A percentile compares a stretch with the other conserved stretches of the same genome.
These are phyloP conservation scores for Macquaria australasica DNA, from an alignment of 2,113 vertebrate genomes.

Conservation along the genomic window DNA sequence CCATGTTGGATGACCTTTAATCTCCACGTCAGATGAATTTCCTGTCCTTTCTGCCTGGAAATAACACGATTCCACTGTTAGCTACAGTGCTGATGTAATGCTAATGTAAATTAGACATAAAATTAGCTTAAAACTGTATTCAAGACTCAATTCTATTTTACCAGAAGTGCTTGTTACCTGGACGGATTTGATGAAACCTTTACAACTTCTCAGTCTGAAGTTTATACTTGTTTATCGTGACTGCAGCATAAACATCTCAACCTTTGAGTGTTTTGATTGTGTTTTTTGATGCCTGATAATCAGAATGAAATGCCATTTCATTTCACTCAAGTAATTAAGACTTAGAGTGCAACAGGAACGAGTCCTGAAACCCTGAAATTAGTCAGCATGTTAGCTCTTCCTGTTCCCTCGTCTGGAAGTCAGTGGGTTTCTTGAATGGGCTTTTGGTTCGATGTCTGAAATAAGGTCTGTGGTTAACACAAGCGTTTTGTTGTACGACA, in stretches of 20 bases:
- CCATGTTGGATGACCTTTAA: not conserved
- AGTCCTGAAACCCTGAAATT: too few species aligned
- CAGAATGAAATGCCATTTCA: not conserved
- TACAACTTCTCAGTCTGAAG: not conserved
- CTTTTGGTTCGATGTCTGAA: too few species aligned
- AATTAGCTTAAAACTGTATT: not conserved
- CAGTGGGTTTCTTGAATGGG: too few species aligned
- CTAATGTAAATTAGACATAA: conserved; percentile 3
- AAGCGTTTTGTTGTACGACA: too few species aligned
- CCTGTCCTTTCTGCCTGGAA: not conserved
- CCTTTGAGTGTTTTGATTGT: not conserved
- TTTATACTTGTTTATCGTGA: not conserved
- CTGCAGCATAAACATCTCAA: not conserved
- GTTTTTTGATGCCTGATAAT: not conserved
- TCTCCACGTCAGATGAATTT: not conserved
- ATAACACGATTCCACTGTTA: not conserved
- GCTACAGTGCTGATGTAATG: not conserved
- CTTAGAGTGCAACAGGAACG: not conserved
- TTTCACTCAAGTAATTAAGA: not conserved
- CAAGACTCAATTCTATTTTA: not conserved
- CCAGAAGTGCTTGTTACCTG: not conserved
- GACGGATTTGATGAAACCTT: not conserved
- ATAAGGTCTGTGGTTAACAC: too few species aligned
- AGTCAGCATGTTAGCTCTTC: too few species aligned
- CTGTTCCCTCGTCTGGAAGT: too few species aligned